Conservation (phyloP, 2,797 vertebrate species). For the Cirrhinus mrigala region DNA sequence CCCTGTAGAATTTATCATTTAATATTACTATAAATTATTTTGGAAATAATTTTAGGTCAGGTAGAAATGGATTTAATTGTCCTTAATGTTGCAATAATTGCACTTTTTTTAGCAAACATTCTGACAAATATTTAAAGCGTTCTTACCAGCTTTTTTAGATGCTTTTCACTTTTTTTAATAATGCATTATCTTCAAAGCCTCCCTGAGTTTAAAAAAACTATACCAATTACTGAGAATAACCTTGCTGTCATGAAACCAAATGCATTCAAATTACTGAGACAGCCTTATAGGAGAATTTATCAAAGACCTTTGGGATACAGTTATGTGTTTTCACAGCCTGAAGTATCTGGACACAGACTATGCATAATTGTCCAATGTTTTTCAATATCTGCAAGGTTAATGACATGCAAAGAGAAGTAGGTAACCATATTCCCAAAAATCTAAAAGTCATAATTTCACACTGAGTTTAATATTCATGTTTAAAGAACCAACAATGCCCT, state of each 20-base stretch:
- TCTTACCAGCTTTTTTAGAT: background rate
- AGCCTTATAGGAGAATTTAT: background rate
- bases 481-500: background rate
- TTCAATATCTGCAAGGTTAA: constrained; percentile 63
- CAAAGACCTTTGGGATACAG: background rate
- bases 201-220: background rate
- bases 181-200: background rate
- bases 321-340: background rate
- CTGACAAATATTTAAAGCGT: background rate
- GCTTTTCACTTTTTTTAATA: background rate
- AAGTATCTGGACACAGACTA: constrained; percentile 45
- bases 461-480: background rate
- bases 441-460: background rate
- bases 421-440: constrained; percentile 14
- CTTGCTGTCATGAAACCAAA: background rate
- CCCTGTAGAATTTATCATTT: background rate
- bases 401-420: constrained; percentile 47
- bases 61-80: background rate
- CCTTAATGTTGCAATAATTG: background rate
- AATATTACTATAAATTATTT: background rate
- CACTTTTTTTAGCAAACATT: background rate
- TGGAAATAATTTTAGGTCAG: background rate
- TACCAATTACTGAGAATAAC: constrained; percentile 4
- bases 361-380: constrained; percentile 58
- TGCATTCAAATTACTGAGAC: background rate